Evolutionary conservation across 2,888 invertebrate species (phyloP), one percentile per base, ranked within the genome.

Genomic region (Clostera curtula): DNA sequence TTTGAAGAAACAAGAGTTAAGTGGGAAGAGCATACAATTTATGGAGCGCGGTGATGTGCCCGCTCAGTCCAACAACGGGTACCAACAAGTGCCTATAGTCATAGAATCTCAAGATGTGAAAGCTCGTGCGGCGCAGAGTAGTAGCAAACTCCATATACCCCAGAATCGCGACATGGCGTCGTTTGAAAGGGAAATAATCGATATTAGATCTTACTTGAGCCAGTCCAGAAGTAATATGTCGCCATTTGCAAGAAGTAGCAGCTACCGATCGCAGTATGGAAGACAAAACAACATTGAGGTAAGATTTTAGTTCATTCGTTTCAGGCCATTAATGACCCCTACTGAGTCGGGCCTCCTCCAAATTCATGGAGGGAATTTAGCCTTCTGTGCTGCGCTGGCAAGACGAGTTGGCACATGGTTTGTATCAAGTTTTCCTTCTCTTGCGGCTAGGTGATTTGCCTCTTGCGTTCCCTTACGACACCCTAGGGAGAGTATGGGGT

Each of bases 141-240:
- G 56, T 32, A 77, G 71, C 43, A 76, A 85, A 41, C 69, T 86
- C 29, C 77, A 82, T 38, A 73, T 84, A 21, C 86, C 85, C 0
- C 75, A 74, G 2, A 70, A 65, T 5, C 79, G 79, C 24, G 85
- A 86, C 25, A 55, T 59, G 43, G 85, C 85, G 10, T 82, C 85
- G 34, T 87, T 86, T 38, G 87, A 88, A 37, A 79, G 70, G 36
- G 90, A 91, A 53, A 86, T 88, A 12, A 89, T 91, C 33, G 91
- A 91, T 50, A 88, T 91, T 19, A 85, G 90, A 43, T 90, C 90
- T 6, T 91, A 91, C 50, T 86, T 91, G 38, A 90, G 90, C 46
- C 91, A 91, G 56, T 91, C 91, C 2, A 74, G 91, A 36, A 90
- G 90, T 58, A 91, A 91, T 52, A 89, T 91, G 60, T 86, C 89